Base-by-base conservation (phyloP, 1,140 invertebrate species). In the Heterodera carotae region DNA sequence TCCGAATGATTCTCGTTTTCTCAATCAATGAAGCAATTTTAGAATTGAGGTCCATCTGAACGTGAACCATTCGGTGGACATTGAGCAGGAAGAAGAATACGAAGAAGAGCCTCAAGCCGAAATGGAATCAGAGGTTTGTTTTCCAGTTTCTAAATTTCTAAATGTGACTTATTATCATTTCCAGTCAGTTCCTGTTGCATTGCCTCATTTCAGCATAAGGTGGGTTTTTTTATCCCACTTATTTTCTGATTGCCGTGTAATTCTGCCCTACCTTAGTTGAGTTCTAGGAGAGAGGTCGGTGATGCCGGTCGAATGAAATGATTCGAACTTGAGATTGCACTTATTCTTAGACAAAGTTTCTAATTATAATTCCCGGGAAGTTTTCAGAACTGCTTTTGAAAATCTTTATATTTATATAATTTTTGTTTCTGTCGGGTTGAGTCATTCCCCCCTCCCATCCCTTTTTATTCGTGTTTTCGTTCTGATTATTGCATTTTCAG, bases 21-120 rank as follows among this genome's bases (percentile, higher is more conserved):
- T n/a, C n/a, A n/a, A n/a, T n/a, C n/a, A 56, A 25, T 60, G 31
- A 1, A 64, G 22, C 36, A 1, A 72, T 82, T 84, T 36, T n/a
- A 85, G 84, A 22, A 87, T 87, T 81, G 39, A 79, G 12, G 86
- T 88, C 10, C 70, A 80, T 15, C 84, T 87, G 73, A 87, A 88
- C 68, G 86, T 87, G 15, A 87, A 86, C 62, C 85, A 88, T 48
- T 82, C 82, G 15, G 85, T 87, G 22, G 82, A 85, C 48, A 81
- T 84, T 31, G 85, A 83, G 12, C 87, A 87, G 29, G 83, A 82
- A 34, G 81, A 83, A 15, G 79, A 78, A 3, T 72, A 79, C 25
- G 70, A 73, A 29, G 74, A 83, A 7, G 75, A 76, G 27, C 2
- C 31, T n/a, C 34, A 18, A 25, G 18, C 7, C 2, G 71, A n/a